Percentiles rank a stretch among this genome's conserved stretches.
Conservation (phyloP, 2,113 vertebrate species). For the Delphinus delphis region DNA sequence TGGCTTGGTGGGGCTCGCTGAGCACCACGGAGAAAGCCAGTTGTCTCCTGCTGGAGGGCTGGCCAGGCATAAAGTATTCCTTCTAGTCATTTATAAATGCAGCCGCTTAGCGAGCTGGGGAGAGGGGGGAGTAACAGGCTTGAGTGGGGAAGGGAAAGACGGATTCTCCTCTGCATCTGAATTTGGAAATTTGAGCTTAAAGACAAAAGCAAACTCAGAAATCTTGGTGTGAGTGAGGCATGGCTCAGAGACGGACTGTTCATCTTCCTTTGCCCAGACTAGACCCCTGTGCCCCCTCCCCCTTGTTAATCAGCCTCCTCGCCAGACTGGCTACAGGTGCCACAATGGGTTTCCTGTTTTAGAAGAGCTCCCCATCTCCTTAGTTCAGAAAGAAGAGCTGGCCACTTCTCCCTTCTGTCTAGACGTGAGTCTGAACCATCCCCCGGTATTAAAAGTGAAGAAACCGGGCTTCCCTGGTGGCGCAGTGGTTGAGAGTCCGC, state of each 20-base stretch:
- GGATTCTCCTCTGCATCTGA: slow-evolving; percentile 62
- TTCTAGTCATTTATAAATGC: slow-evolving; percentile 73
- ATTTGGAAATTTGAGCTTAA: slow-evolving; percentile 59
- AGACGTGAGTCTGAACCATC: background rate
- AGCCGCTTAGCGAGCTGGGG: slow-evolving; percentile 57
- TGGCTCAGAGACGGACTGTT: background rate
- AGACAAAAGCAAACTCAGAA: slow-evolving; percentile 41
- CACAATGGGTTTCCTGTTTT: background rate
- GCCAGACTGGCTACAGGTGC: background rate
- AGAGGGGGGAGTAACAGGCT: background rate
- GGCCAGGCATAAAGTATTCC: slow-evolving; percentile 79
- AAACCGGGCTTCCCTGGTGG: too few species aligned
- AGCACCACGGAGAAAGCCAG: slow-evolving; percentile 76
- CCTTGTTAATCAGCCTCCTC: fast-evolving
- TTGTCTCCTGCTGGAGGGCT: slow-evolving; percentile 77
- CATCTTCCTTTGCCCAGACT: fast-evolving
- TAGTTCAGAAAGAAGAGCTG: background rate
- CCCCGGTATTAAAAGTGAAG: background rate
- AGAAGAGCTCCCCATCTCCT: background rate
- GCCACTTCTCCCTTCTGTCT: background rate
- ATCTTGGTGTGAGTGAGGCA: background rate
- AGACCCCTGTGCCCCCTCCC: background rate
- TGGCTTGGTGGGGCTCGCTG: slow-evolving; percentile 74
- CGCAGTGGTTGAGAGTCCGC: too few species aligned
- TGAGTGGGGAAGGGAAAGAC: background rate